Percentiles rank a stretch among this genome's conserved stretches.
phyloP scores from a whole-genome alignment of 2,797 vertebrate species.

The Diceros bicornis region DNA sequence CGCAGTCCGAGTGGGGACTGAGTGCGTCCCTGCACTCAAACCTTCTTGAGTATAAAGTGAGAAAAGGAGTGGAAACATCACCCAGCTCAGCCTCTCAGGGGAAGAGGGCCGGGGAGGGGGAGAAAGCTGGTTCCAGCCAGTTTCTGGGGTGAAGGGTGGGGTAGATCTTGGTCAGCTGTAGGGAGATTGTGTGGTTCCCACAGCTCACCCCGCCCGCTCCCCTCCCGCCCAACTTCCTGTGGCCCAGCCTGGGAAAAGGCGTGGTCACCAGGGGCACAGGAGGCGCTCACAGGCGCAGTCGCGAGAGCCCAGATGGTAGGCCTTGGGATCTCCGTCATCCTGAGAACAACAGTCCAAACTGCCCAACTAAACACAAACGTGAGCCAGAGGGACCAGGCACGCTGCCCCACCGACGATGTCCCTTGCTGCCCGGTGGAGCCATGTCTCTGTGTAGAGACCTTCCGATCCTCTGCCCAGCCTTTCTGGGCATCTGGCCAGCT shows the following conservation, averaged over 20 bases:
- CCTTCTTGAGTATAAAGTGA: not conserved
- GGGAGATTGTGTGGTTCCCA: constrained; percentile 61
- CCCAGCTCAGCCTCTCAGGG: not conserved
- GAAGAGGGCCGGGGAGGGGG: not conserved
- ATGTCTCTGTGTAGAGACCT: not conserved
- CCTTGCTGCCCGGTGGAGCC: constrained; percentile 25
- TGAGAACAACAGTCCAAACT: not conserved
- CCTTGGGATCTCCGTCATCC: not conserved
- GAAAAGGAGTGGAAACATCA: constrained; percentile 8
- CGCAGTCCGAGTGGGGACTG: not conserved
- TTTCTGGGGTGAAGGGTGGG: constrained; percentile 62
- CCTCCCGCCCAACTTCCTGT: constrained; percentile 61
- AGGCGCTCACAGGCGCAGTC: not conserved
- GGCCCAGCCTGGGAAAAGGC: constrained; percentile 69
- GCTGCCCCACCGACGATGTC: not conserved
- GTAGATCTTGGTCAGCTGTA: constrained; percentile 36
- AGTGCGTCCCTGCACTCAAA: not conserved
- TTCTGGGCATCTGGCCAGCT: constrained; percentile 48
- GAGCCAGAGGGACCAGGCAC: not conserved
- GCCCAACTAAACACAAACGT: not conserved
- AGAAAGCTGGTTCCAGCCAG: not conserved
- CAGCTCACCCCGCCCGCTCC: constrained; percentile 1
- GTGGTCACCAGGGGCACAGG: constrained; percentile 33
- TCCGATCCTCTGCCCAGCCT: not conserved
- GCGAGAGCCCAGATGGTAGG: not conserved